A percentile compares a stretch with the other conserved stretches of the same genome.
phyloP scores from a whole-genome alignment of 2,797 vertebrate species.

The Streptopelia turtur region DNA sequence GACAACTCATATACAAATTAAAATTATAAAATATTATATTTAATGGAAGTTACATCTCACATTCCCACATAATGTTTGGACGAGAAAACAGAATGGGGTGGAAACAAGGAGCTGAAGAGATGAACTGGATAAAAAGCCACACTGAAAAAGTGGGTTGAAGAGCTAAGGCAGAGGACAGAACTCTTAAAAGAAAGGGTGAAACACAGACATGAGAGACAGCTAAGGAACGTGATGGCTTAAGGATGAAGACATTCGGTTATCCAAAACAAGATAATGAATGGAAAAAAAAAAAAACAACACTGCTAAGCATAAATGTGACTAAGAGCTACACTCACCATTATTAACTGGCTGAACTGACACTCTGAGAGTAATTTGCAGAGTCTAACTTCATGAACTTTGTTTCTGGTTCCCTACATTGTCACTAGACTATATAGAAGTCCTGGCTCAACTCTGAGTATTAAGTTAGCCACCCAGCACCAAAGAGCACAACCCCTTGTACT shows the following conservation, averaged over 20 bases:
- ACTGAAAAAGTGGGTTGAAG: background rate
- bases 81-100: background rate
- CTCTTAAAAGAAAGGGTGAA: background rate
- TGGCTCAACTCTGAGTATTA: background rate
- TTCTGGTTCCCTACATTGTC: background rate
- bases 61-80: background rate
- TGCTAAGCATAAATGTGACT: background rate
- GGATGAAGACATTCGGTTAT: background rate
- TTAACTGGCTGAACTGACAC: background rate
- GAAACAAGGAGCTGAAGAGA: background rate
- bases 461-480: background rate
- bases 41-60: background rate
- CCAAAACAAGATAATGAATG: background rate
- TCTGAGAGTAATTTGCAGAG: background rate
- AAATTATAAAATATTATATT: background rate
- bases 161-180: background rate
- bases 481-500: background rate
- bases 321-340: background rate
- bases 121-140: background rate
- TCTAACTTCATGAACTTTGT: background rate
- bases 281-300: background rate
- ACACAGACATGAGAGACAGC: background rate
- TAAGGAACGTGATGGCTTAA: background rate
- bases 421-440: background rate
- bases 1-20: background rate